Evolutionary conservation across 23 tunicate genomes (phyloP).

Genomic region (Corella eumyota): DNA sequence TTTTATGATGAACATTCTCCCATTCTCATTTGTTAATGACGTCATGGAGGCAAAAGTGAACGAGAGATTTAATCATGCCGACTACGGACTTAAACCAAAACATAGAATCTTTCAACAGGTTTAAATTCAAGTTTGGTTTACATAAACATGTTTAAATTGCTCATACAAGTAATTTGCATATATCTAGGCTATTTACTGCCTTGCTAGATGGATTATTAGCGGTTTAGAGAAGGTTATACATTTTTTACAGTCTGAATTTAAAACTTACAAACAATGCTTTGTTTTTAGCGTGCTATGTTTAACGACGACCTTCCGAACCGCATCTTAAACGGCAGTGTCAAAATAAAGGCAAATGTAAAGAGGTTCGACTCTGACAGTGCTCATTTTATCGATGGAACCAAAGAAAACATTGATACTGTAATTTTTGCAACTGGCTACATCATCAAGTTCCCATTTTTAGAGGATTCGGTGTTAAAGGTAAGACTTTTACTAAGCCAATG

Average conservation of each 20-base stretch:
- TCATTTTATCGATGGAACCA: slow-evolving; percentile 57
- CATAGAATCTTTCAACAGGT: slow-evolving; percentile 34
- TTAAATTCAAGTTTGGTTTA: not conserved
- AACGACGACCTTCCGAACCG: slow-evolving; percentile 52
- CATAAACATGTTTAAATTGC: too few species aligned
- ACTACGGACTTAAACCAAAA: slow-evolving; percentile 52
- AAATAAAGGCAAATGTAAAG: slow-evolving; percentile 27
- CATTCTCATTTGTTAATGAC: not conserved
- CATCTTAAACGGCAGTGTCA: slow-evolving; percentile 39
- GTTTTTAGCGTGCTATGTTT: slow-evolving; percentile 40
- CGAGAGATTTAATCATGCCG: slow-evolving; percentile 36
- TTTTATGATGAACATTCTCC: not conserved
- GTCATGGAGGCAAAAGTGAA: slow-evolving; percentile 3
- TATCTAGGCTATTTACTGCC: too few species aligned
- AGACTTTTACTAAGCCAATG: not conserved
- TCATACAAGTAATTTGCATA: too few species aligned
- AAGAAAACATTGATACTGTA: slow-evolving; percentile 50
- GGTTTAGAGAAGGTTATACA: not conserved
- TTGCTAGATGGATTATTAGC: not conserved
- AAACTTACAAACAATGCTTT: not conserved
- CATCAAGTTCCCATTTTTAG: slow-evolving; percentile 40
- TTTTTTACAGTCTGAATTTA: not conserved
- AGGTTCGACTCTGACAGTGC: slow-evolving; percentile 32
- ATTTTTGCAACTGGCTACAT: slow-evolving; percentile 69
- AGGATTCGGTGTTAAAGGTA: slow-evolving; percentile 50